Percentiles rank a stretch among this genome's conserved stretches.
Evolutionary conservation across 30 jellyfish, hydroid and myxozoan species (phyloP).

Genomic region (Clytia hemisphaerica): DNA sequence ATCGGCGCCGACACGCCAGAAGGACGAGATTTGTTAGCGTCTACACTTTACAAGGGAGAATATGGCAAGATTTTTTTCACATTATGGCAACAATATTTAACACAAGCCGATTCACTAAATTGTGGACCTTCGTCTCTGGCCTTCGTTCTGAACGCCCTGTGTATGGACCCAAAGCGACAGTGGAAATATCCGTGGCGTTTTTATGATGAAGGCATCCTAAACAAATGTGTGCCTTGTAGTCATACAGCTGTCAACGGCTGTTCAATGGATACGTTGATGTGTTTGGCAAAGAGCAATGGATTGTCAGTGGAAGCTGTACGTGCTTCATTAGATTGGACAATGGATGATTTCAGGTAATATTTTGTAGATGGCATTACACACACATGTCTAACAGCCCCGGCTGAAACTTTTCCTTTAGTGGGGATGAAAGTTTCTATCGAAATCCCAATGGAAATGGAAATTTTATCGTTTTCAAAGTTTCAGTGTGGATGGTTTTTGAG

Average conservation of each 20-base stretch:
- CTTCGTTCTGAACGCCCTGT: constrained; percentile 14
- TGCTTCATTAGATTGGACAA: neutral
- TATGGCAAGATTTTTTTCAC: neutral
- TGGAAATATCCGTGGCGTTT: constrained; percentile 29
- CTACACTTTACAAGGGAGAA: no score
- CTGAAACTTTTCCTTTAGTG: no score
- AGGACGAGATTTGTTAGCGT: no score
- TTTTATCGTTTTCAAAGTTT: no score
- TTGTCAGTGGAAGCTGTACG: neutral
- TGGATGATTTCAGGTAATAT: constrained; percentile 5
- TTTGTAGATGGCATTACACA: no score
- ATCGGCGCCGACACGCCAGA: no score
- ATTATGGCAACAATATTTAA: constrained; percentile 1
- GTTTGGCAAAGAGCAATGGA: neutral
- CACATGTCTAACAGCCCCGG: no score
- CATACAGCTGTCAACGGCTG: neutral
- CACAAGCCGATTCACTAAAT: constrained; percentile 8
- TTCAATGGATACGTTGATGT: constrained; percentile 13
- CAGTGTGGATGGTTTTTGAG: no score
- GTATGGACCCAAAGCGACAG: constrained; percentile 18
- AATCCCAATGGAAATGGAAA: no score
- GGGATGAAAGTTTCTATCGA: no score
- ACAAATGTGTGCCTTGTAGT: neutral
- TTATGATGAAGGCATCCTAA: constrained; percentile 20
- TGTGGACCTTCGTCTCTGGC: constrained; percentile 27